Percentiles rank a stretch among this genome's conserved stretches.
These are phyloP conservation scores for Xestia c-nigrum DNA, from an alignment of 2,888 invertebrate species.

Conservation along the genomic window DNA sequence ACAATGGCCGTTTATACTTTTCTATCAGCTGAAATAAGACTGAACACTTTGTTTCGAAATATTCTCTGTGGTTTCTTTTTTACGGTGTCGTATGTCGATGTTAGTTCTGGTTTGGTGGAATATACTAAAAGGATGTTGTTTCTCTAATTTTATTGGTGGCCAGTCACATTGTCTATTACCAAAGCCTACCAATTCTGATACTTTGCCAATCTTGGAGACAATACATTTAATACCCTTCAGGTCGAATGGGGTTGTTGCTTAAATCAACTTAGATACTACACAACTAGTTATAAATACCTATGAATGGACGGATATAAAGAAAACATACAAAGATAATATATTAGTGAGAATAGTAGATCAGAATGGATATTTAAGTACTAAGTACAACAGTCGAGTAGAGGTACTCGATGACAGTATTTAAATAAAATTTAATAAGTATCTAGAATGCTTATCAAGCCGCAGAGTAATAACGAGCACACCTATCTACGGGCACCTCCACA, in stretches of 20 bases:
- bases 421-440: no score
- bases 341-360: background rate
- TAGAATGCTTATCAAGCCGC: background rate
- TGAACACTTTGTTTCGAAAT: slow-evolving; percentile 39
- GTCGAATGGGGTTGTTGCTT: background rate
- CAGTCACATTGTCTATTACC: background rate
- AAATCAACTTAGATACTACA: background rate
- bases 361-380: no score
- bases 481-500: background rate
- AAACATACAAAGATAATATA: background rate
- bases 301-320: background rate
- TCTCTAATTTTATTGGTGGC: background rate
- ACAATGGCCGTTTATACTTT: slow-evolving; percentile 58
- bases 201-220: background rate
- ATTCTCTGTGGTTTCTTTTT: slow-evolving; percentile 18
- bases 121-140: no score
- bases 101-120: no score
- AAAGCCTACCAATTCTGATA: background rate
- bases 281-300: background rate
- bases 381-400: no score
- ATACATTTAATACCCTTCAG: background rate
- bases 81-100: background rate
- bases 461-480: background rate
- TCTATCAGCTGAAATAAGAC: slow-evolving; percentile 33
- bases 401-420: no score